Evolutionary conservation across 2,888 invertebrate genomes (phyloP).

Genomic region (Andrena flavipes): DNA sequence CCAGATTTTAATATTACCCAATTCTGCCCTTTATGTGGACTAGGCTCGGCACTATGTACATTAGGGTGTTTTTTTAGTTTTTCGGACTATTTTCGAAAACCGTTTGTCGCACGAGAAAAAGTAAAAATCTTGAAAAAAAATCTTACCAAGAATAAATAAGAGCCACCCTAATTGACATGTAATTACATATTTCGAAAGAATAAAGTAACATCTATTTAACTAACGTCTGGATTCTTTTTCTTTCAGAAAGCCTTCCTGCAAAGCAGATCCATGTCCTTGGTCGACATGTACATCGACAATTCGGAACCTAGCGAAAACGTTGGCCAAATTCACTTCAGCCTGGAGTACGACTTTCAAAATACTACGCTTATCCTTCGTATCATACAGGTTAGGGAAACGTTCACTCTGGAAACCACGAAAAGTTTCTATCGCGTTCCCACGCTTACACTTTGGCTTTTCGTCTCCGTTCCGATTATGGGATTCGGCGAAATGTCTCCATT

Average conservation of each 20-base stretch:
- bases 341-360: slow-evolving; percentile 97
- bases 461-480: neutral
- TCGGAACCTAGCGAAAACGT: slow-evolving; percentile 97
- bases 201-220: too few species aligned
- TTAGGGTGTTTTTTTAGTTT: too few species aligned
- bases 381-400: slow-evolving; percentile 89
- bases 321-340: slow-evolving; percentile 96
- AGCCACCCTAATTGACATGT: too few species aligned
- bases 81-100: too few species aligned
- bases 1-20: too few species aligned
- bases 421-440: neutral
- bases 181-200: too few species aligned
- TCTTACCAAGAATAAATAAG: too few species aligned
- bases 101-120: too few species aligned
- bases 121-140: too few species aligned
- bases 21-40: too few species aligned
- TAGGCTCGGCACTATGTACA: too few species aligned
- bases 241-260: slow-evolving; percentile 91
- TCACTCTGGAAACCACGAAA: neutral
- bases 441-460: neutral
- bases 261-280: slow-evolving; percentile 95
- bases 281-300: slow-evolving; percentile 98
- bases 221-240: slow-evolving; percentile 33
- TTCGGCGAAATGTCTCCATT: too few species aligned
- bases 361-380: slow-evolving; percentile 96